phyloP scores from a whole-genome alignment of 92 coral and sea anemone species.

The Bergia sp. region DNA sequence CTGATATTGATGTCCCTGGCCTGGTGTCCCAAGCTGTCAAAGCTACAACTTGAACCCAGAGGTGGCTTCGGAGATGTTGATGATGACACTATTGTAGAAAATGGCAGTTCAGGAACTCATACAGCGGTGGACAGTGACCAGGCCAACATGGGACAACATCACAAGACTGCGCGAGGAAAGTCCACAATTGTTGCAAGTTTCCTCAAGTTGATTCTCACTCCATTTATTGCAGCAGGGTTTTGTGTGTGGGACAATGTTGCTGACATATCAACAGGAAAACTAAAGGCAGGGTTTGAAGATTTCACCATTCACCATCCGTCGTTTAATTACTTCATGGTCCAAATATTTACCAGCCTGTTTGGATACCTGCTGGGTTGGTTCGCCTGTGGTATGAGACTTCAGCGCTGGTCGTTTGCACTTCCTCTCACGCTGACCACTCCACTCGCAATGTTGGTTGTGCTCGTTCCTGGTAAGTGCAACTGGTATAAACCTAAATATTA shows the following conservation, averaged over 20 bases:
- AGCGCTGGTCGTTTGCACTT: slow-evolving; percentile 57
- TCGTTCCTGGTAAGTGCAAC: slow-evolving; percentile 25
- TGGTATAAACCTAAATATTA: no score
- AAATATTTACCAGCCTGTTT: slow-evolving; percentile 52
- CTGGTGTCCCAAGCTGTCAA: slow-evolving; percentile 79
- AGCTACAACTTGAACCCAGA: slow-evolving; percentile 55
- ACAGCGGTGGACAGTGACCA: neutral
- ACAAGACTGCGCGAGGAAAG: slow-evolving; percentile 42
- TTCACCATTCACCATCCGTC: slow-evolving; percentile 17
- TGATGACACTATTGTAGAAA: neutral
- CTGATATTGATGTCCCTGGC: slow-evolving; percentile 80
- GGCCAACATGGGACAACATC: neutral
- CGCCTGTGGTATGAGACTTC: slow-evolving; percentile 59
- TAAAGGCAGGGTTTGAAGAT: slow-evolving; percentile 32
- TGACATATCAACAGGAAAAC: slow-evolving; percentile 10
- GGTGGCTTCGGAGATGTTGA: slow-evolving; percentile 1
- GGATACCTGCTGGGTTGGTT: slow-evolving; percentile 54
- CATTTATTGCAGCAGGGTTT: slow-evolving; percentile 54
- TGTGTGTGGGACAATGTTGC: slow-evolving; percentile 31
- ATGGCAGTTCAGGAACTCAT: neutral
- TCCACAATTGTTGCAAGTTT: slow-evolving; percentile 48
- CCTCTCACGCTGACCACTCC: slow-evolving; percentile 59
- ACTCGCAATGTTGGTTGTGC: slow-evolving; percentile 41
- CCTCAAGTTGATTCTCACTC: slow-evolving; percentile 48
- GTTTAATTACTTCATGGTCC: slow-evolving; percentile 45